A percentile compares a stretch with the other conserved stretches of the same genome.
These are phyloP conservation scores for Drosophila tristis DNA, from an alignment of 1,140 invertebrate genomes.

Conservation along the genomic window DNA sequence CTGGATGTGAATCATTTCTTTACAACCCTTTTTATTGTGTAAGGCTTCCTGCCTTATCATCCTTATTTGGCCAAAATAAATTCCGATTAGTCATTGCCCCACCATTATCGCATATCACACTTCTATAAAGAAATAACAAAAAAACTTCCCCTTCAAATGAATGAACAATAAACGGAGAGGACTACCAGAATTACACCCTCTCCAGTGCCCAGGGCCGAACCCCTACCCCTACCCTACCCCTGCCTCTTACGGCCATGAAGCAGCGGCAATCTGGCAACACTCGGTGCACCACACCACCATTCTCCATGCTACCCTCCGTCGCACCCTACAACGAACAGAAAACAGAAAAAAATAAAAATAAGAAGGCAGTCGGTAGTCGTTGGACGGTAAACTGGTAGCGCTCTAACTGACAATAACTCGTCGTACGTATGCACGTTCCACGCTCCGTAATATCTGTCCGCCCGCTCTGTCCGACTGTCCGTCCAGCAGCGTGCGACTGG, in stretches of 20 bases:
- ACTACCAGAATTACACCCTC: slow-evolving; percentile 55
- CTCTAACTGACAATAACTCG: slow-evolving; percentile 83
- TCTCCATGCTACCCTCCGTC: slow-evolving; percentile 38
- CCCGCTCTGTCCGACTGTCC: slow-evolving; percentile 53
- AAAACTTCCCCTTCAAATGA: slow-evolving; percentile 29
- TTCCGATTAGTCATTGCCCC: slow-evolving; percentile 43
- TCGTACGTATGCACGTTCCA: slow-evolving; percentile 75
- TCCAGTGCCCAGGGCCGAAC: not conserved
- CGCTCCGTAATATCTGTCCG: slow-evolving; percentile 58
- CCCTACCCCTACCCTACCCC: not conserved
- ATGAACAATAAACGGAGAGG: slow-evolving; percentile 43
- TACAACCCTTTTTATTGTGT: slow-evolving; percentile 26
- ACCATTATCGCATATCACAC: slow-evolving; percentile 12
- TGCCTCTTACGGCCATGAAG: slow-evolving; percentile 2
- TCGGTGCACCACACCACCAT: slow-evolving; percentile 3
- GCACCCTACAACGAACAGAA: slow-evolving; percentile 5
- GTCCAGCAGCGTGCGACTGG: slow-evolving; percentile 70
- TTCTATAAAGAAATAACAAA: slow-evolving; percentile 4
- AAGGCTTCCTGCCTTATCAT: slow-evolving; percentile 24
- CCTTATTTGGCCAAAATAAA: slow-evolving; percentile 1
- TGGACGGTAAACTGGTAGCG: slow-evolving; percentile 81
- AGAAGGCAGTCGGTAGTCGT: slow-evolving; percentile 54
- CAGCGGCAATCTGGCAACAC: slow-evolving; percentile 47
- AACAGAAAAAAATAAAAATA: not conserved
- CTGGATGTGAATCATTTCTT: slow-evolving; percentile 11